These are phyloP conservation scores for Polia nebulosa DNA, from an alignment of 2,888 invertebrate species.

Conservation along the genomic window DNA sequence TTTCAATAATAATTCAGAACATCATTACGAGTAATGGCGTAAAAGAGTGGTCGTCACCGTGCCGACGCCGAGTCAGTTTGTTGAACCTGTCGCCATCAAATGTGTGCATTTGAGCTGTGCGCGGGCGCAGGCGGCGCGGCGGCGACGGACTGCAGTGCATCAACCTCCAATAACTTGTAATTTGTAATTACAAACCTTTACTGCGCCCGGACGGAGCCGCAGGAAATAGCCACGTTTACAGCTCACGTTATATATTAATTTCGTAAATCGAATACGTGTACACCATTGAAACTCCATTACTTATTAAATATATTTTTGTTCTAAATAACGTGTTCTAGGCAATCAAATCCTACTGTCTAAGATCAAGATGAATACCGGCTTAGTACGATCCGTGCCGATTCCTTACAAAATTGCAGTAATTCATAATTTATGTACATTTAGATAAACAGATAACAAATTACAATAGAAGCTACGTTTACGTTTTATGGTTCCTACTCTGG, in stretches of 20 bases:
- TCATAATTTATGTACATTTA: not conserved
- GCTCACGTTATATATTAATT: constrained; percentile 81
- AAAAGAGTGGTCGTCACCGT: constrained; percentile 81
- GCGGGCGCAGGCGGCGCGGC: constrained; percentile 73
- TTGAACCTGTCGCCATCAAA: constrained; percentile 88
- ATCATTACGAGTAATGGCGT: constrained; percentile 84
- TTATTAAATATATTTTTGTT: constrained; percentile 29
- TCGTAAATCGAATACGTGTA: constrained; percentile 76
- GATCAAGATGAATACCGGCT: constrained; percentile 9
- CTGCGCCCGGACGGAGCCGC: constrained; percentile 83
- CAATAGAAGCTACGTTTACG: not conserved
- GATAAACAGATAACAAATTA: too few species aligned
- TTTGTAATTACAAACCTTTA: constrained; percentile 89
- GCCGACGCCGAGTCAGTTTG: constrained; percentile 84
- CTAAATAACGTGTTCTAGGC: constrained; percentile 1
- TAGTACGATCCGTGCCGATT: not conserved
- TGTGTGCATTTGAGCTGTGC: constrained; percentile 82
- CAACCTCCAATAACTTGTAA: constrained; percentile 90
- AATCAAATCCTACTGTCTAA: constrained; percentile 15
- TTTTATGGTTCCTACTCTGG: not conserved
- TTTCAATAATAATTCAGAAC: constrained; percentile 83
- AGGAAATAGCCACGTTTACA: constrained; percentile 85
- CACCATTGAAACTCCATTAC: constrained; percentile 65
- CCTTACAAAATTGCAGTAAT: not conserved
- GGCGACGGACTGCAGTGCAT: constrained; percentile 81